Percentiles rank a stretch among this genome's conserved stretches.
Conservation (phyloP, 2,888 invertebrate genomes). For the Tetrapedia diversipes region DNA sequence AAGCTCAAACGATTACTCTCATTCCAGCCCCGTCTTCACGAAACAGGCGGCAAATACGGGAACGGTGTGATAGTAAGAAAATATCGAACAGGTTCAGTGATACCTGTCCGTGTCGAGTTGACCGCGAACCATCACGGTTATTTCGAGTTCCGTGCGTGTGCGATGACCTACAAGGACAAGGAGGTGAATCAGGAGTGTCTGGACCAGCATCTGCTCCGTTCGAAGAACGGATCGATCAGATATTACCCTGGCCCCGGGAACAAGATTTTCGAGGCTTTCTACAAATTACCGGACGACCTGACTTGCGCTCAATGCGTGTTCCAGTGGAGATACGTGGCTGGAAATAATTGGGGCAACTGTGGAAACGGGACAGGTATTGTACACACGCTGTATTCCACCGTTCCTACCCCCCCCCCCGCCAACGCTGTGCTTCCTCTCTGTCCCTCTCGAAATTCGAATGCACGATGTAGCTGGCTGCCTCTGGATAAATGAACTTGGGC, state of each 20-base stretch:
- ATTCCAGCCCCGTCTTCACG: slow-evolving; percentile 89
- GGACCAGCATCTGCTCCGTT: slow-evolving; percentile 87
- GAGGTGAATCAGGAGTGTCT: slow-evolving; percentile 90
- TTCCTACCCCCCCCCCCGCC: background rate
- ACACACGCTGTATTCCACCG: background rate
- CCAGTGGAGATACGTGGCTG: slow-evolving; percentile 95
- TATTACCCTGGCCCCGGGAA: slow-evolving; percentile 92
- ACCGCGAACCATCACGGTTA: slow-evolving; percentile 94
- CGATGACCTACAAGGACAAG: slow-evolving; percentile 85
- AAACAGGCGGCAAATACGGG: slow-evolving; percentile 92
- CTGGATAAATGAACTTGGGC: slow-evolving; percentile 11
- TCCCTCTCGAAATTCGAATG: background rate
- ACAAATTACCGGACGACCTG: slow-evolving; percentile 86
- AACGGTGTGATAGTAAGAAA: slow-evolving; percentile 92
- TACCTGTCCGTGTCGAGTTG: slow-evolving; percentile 91
- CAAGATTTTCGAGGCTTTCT: slow-evolving; percentile 90
- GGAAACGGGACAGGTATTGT: slow-evolving; percentile 78
- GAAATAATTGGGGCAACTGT: slow-evolving; percentile 83
- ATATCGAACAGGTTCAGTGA: slow-evolving; percentile 87
- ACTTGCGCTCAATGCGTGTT: slow-evolving; percentile 92
- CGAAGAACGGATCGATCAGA: slow-evolving; percentile 84
- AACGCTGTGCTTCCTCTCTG: background rate
- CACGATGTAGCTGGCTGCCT: background rate
- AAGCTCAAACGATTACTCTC: no score
- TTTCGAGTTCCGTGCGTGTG: slow-evolving; percentile 93